Evolutionary conservation across 2,888 invertebrate genomes (phyloP).

Genomic region (Mechanitis messenoides): DNA sequence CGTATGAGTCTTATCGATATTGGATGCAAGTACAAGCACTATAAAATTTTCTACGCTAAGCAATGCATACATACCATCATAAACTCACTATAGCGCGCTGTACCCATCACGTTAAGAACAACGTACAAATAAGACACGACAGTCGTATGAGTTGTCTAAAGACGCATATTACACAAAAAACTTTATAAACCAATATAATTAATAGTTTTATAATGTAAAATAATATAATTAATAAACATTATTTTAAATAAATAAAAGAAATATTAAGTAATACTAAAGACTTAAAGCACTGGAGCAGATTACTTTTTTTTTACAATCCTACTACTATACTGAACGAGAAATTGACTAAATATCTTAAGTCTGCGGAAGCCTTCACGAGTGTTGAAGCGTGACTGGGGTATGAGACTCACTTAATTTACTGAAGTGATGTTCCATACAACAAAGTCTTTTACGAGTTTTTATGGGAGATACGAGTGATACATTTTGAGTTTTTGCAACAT

Average conservation of each 20-base stretch:
- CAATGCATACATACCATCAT: conserved; percentile 23
- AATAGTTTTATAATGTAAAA: too few species aligned
- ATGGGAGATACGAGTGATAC: conserved; percentile 25
- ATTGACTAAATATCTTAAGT: conserved; percentile 10
- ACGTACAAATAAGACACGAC: conserved; percentile 13
- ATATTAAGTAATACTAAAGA: too few species aligned
- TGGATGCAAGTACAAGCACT: conserved; percentile 20
- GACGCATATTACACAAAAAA: too few species aligned
- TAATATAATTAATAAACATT: too few species aligned
- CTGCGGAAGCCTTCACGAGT: conserved; percentile 38
- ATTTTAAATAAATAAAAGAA: too few species aligned
- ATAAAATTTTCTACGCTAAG: conserved; percentile 28
- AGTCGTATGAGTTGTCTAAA: background rate
- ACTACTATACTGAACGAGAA: too few species aligned
- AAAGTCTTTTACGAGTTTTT: conserved; percentile 40
- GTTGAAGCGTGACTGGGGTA: conserved; percentile 50
- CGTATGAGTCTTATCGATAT: conserved; percentile 20
- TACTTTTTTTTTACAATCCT: too few species aligned
- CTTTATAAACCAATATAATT: too few species aligned
- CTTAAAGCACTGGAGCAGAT: too few species aligned
- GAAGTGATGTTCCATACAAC: conserved; percentile 41
- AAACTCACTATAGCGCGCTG: conserved; percentile 20
- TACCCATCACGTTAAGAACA: conserved; percentile 14
- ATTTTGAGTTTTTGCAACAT: conserved; percentile 16
- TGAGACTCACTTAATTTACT: conserved; percentile 60